Percentiles rank a stretch among this genome's conserved stretches.
Evolutionary conservation across 2,888 invertebrate species (phyloP).

Genomic region (Prenolepis imparis): DNA sequence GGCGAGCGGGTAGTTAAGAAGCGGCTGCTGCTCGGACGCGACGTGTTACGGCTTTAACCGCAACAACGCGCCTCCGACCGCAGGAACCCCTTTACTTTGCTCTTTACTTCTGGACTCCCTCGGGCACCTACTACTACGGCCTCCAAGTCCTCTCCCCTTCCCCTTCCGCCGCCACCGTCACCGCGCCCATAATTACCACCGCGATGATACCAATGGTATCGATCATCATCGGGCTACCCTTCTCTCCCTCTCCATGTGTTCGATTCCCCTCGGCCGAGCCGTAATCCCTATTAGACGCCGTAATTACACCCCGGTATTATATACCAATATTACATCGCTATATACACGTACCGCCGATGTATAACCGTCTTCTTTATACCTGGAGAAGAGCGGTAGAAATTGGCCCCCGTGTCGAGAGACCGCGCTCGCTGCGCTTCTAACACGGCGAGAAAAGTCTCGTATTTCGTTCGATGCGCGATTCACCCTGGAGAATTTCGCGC

Average conservation of each 20-base stretch:
- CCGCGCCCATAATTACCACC: constrained; percentile 79
- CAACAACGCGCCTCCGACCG: constrained; percentile 84
- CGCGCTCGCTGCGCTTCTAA: constrained; percentile 2
- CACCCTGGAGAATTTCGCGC: neutral
- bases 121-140: constrained; percentile 62
- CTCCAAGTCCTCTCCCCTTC: constrained; percentile 48
- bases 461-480: constrained; percentile 30
- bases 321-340: constrained; percentile 54
- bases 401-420: constrained; percentile 20
- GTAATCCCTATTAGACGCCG: constrained; percentile 73
- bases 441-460: constrained; percentile 36
- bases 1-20: constrained; percentile 81
- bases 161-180: neutral
- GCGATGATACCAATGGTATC: constrained; percentile 79
- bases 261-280: constrained; percentile 65
- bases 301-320: constrained; percentile 68
- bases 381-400: constrained; percentile 29
- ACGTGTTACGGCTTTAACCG: constrained; percentile 84
- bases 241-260: constrained; percentile 56
- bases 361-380: constrained; percentile 27
- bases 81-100: constrained; percentile 82
- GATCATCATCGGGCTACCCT: constrained; percentile 75
- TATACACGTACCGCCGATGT: constrained; percentile 49
- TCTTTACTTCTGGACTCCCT: constrained; percentile 75
- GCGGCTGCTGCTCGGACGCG: constrained; percentile 81